Base-by-base conservation (phyloP, 2,888 invertebrate genomes). In the Caenorhabditis plicata region DNA sequence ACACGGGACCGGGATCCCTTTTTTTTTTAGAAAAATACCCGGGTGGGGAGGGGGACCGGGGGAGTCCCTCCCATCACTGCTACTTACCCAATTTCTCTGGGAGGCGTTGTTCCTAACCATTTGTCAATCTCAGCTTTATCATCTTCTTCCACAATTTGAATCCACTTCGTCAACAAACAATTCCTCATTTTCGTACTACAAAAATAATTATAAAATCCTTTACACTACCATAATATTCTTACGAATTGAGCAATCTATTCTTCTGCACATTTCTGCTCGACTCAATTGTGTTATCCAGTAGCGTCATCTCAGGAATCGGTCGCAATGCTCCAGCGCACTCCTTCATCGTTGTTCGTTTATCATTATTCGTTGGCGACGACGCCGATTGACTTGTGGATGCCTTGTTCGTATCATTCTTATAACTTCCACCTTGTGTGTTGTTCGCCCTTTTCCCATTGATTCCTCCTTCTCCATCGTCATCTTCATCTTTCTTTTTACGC, bases 221-320 rank as follows among this genome's bases (percentile, higher is more conserved):
- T 15, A 9, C 35, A 35, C n/a, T 8, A 15, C 19, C 7, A 35
- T 27, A 13, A 7, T 27, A 7, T 9, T 9, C 29, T 27, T 27
- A 49, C 5, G 58, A 36, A 25, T 53, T 35, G 2, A 61, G 35
- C 15, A 61, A 54, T 1, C 61, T 54, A 42, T 61, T 45, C 13
- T 36, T 33, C 3, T 49, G 44, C 29, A 19, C 45, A 13, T 3
- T 40, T 49, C 2, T 48, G 42, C 0, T 52, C 44, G 17, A 53
- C 57, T 9, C 47, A 25, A 48, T 51, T 41, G 54, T 69, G 44
- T 60, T 58, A 35, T 69, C 69, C 17, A 71, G 40, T 17, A 65
- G 64, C 0, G 71, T 64, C 71, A 71, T 67, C 45, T 71, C 71
- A n/a, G 64, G 67, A 49, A 71, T 71, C 22, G 71, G 67, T 17